Evolutionary conservation across 1,140 invertebrate genomes (phyloP).

Genomic region (Drosophila virilis): DNA sequence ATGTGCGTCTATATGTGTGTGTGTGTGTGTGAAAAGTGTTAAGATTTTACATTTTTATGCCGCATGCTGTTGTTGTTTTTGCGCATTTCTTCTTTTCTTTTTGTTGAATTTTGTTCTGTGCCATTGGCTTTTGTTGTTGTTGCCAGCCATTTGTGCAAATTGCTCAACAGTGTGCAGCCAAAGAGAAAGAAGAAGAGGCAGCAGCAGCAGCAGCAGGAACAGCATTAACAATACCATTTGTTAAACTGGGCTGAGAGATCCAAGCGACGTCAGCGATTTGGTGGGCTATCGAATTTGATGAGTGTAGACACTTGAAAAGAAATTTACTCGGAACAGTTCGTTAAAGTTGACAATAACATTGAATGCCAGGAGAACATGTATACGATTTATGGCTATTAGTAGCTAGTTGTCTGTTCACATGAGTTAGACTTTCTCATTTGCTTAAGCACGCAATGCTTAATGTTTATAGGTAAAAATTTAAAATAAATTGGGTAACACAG

Average conservation of each 20-base stretch:
- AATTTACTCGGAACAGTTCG: background rate
- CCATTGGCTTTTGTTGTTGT: conserved; percentile 57
- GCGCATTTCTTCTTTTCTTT: conserved; percentile 24
- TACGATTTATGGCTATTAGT: background rate
- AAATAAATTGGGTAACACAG: too few relatives aligned
- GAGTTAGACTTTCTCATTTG: background rate
- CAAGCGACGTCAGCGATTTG: background rate
- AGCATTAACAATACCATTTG: conserved; percentile 7
- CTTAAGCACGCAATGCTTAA: too few relatives aligned
- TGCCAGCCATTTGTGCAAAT: conserved; percentile 77
- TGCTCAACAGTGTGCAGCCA: conserved; percentile 57
- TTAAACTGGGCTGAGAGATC: conserved; percentile 1
- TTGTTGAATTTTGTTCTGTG: conserved; percentile 20
- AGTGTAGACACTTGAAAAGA: background rate
- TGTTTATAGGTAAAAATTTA: too few relatives aligned
- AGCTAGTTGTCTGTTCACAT: background rate
- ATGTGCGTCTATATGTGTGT: conserved; percentile 17
- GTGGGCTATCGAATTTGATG: conserved; percentile 4
- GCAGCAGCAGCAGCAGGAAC: conserved; percentile 7
- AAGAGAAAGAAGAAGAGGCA: conserved; percentile 1
- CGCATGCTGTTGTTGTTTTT: conserved; percentile 41
- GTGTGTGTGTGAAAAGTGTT: conserved; percentile 63
- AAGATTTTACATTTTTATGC: conserved; percentile 78
- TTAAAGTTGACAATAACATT: background rate
- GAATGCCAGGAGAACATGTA: background rate